A percentile compares a stretch with the other conserved stretches of the same genome.
Conservation (phyloP, 2,888 invertebrate genomes). For the Chydorus sphaericus region DNA sequence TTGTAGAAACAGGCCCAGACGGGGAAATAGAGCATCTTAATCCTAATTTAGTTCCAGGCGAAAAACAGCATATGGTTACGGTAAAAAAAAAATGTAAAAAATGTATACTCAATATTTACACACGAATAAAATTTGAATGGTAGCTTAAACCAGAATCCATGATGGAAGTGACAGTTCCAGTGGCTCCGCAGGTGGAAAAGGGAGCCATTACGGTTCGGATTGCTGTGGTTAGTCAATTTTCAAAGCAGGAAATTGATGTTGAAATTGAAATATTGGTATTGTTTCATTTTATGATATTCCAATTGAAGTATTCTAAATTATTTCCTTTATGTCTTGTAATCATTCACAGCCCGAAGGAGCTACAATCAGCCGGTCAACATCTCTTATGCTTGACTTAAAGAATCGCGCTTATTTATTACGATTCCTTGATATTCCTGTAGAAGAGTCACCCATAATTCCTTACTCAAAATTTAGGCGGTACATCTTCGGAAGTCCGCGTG, state of each 20-base stretch:
- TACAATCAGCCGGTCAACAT: constrained; percentile 36
- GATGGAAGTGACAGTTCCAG: constrained; percentile 35
- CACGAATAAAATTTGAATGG: constrained; percentile 19
- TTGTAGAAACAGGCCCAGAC: constrained; percentile 35
- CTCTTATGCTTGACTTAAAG: constrained; percentile 37
- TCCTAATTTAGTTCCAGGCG: constrained; percentile 32
- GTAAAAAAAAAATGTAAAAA: constrained; percentile 22
- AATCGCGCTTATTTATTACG: constrained; percentile 34
- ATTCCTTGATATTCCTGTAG: constrained; percentile 36
- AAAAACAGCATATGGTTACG: constrained; percentile 38
- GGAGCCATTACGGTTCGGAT: constrained; percentile 34
- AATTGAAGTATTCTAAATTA: no score
- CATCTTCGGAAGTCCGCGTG: constrained; percentile 37
- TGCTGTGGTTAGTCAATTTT: constrained; percentile 35
- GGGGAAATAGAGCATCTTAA: constrained; percentile 35
- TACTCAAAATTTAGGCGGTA: constrained; percentile 35
- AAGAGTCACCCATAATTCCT: constrained; percentile 36
- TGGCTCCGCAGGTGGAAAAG: constrained; percentile 32
- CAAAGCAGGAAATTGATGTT: constrained; percentile 25
- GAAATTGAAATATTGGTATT: constrained; percentile 26
- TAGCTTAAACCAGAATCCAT: constrained; percentile 24
- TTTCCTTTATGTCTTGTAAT: not conserved
- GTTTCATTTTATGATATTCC: no score
- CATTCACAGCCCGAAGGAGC: constrained; percentile 34
- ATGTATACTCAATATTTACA: no score